Base-by-base conservation (phyloP, 2,113 vertebrate genomes). In the Harpagus bidentatus region DNA sequence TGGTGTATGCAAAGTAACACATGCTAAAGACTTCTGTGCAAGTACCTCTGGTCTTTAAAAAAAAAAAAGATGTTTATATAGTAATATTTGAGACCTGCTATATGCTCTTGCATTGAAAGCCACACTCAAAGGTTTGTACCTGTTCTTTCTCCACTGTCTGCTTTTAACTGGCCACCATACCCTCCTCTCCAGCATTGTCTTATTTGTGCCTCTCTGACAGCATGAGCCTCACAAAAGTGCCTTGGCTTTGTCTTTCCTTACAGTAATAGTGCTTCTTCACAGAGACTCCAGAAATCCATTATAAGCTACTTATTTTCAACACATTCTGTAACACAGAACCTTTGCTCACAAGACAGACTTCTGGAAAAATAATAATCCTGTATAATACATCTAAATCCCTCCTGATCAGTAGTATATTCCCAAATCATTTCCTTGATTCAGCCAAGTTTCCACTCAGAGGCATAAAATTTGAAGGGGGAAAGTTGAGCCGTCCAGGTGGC, bases 301-400 rank as follows among this genome's bases (percentile, higher is more conserved):
- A 71, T 94, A 96, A 95, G 85, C 94, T 97, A 95, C 96, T 97
- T 97, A 96, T 91, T 96, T 98, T 97, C 95, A 96, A 95, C 91
- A 97, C 80, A 91, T 95, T 89, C 83, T 92, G 26, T 92, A 93
- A 81, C 50, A 71, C 29, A 81, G 81, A 94, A 95, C 38, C 63
- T 92, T 85, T 78, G 40, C 87, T 96, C 67, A 69, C 52, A 94
- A 86, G 70, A 86, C 73, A 88, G 94, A 82, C 91, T 97, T 96
- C 96, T 98, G 97, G 95, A 96, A 98, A 96, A 98, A 93, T 93
- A 96, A 96, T 97, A 97, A 98, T 97, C 94, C 96, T 95, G 82
- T 50, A 72, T 95, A 97, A 97, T 93, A 90, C 87, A 93, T 90
- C 92, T 92, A 96, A 96, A 97, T 97, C 90, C 95, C 94, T 95